Percentiles rank a stretch among this genome's conserved stretches.
phyloP scores from a whole-genome alignment of 2,113 vertebrate genomes.

The Festucalex cinctus region DNA sequence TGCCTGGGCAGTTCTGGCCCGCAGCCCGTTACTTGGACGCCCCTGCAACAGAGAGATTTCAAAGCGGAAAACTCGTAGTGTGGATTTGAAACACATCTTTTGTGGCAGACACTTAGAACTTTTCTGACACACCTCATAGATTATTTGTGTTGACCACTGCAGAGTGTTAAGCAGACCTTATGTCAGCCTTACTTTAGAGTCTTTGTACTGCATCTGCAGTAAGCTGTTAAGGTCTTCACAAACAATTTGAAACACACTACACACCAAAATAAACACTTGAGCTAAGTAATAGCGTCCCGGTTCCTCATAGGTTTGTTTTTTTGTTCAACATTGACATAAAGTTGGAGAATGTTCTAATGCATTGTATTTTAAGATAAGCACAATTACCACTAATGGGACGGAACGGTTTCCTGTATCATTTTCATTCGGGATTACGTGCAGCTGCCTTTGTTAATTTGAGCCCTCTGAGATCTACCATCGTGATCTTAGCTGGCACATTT shows the following conservation, averaged over 20 bases:
- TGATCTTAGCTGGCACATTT: neutral
- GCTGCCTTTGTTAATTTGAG: neutral
- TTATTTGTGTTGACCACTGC: too few species aligned
- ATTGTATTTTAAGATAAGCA: conserved; percentile 1
- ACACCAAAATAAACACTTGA: neutral
- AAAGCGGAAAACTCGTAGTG: too few species aligned
- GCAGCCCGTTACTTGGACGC: too few species aligned
- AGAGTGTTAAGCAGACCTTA: too few species aligned
- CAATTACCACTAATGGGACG: conserved; percentile 2
- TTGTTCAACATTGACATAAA: neutral
- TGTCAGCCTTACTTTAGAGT: neutral
- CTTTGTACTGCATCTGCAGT: neutral
- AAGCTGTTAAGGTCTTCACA: neutral
- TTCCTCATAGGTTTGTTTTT: neutral
- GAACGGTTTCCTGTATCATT: neutral
- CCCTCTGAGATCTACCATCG: neutral
- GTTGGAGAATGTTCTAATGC: neutral
- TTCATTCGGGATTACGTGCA: neutral
- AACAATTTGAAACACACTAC: neutral
- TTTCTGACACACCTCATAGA: too few species aligned
- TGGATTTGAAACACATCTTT: too few species aligned
- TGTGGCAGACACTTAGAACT: too few species aligned
- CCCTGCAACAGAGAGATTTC: too few species aligned
- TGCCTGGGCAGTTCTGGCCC: too few species aligned
- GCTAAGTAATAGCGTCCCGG: neutral